Evolutionary conservation across 2,888 invertebrate genomes (phyloP), one percentile per base, ranked within the genome.

Genomic region (Dryococelus australis): DNA sequence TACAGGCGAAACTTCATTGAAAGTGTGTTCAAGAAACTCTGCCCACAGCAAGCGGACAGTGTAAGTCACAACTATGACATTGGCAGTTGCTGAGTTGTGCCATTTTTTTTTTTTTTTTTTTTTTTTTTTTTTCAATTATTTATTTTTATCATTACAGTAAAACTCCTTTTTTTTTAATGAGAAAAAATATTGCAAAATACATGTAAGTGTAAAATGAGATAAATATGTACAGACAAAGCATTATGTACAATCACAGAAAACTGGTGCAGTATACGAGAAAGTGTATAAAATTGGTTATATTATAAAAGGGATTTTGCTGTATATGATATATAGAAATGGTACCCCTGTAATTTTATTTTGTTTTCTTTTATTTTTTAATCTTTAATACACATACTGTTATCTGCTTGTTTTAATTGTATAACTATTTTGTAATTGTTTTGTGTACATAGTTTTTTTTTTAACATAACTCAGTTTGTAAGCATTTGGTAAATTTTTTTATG

Each of bases 1-100:
- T 93, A 86, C 93, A 97, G 97, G 93, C 95, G 96, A 94, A 94
- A 95, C 91, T 94, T 96, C 90, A 95, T 97, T 92, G 96, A 96
- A 94, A 94, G 95, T 93, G 95, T 96, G 92, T 96, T 96, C 94
- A 95, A 96, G 93, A 95, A 96, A 94, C 94, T 96, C 93, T 96
- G 96, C 93, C 97, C 97, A 90, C 95, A 95, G 92, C 95, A 95
- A 94, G 95, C 94, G 90, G 95, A 96, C 92, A 95, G 95, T 92
- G 94, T 94, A 94, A 88, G 87, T 88, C 86, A 87, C 79, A 87
- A 79, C 86, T 88, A 86, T 87, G 86, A 88, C 24, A 81, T 81
- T 87, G 88, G 88, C 85, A 47, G 88, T 85, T 88, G 87, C 47
- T 88, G 85, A 88, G 84, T n/a, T 28, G 10, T 81, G 85, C 85